Evolutionary conservation across 2,888 invertebrate species (phyloP).

Genomic region (Linnaemya vulpina): DNA sequence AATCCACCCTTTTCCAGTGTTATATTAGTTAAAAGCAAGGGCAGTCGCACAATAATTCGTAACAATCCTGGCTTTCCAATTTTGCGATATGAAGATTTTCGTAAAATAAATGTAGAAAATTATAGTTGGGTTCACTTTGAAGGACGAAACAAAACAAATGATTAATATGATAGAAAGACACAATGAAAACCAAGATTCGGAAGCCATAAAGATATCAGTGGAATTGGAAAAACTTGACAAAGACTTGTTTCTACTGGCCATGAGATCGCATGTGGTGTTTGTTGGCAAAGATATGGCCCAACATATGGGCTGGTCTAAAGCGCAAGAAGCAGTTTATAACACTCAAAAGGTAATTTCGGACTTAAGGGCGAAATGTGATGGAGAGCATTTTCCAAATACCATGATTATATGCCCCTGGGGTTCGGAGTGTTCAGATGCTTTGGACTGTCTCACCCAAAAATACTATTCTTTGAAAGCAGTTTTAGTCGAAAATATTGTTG

Average conservation of each 20-base stretch:
- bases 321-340: conserved; percentile 84
- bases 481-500: conserved; percentile 84
- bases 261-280: conserved; percentile 85
- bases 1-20: conserved; percentile 86
- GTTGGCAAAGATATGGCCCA: conserved; percentile 87
- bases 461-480: conserved; percentile 83
- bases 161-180: conserved; percentile 84
- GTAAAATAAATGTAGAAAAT: conserved; percentile 83
- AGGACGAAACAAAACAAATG: conserved; percentile 85
- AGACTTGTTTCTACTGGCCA: conserved; percentile 83
- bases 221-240: conserved; percentile 85
- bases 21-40: conserved; percentile 84
- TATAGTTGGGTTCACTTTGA: conserved; percentile 89
- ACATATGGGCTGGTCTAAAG: conserved; percentile 84
- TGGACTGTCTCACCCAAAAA: conserved; percentile 82
- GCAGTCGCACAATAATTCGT: conserved; percentile 87
- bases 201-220: conserved; percentile 84
- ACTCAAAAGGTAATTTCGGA: conserved; percentile 78
- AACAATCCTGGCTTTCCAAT: conserved; percentile 86
- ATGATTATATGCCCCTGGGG: conserved; percentile 84
- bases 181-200: conserved; percentile 77
- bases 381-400: conserved; percentile 30
- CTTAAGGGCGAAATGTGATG: not conserved
- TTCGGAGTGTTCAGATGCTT: conserved; percentile 81
- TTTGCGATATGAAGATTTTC: conserved; percentile 84